A percentile compares a stretch with the other conserved stretches of the same genome.
Conservation (phyloP, 2,113 vertebrate species). For the Hylia prasina region DNA sequence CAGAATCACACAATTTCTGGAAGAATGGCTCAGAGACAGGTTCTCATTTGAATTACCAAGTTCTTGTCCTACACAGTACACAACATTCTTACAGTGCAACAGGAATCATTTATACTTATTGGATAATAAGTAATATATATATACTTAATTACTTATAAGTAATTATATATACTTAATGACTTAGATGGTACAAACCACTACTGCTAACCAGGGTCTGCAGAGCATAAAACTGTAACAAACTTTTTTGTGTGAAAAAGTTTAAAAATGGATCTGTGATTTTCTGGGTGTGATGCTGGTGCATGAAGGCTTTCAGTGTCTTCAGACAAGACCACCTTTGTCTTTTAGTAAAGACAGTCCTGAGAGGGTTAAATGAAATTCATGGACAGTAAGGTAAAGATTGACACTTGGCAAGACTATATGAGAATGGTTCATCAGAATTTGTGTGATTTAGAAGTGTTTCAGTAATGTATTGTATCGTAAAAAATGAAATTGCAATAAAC, state of each 20-base stretch:
- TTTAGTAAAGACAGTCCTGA: slow-evolving; percentile 56
- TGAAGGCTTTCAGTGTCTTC: slow-evolving; percentile 27
- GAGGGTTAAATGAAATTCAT: slow-evolving; percentile 64
- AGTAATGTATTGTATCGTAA: slow-evolving; percentile 16
- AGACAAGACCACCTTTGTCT: slow-evolving; percentile 25
- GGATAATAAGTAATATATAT: too few species aligned
- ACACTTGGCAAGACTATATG: slow-evolving; percentile 18
- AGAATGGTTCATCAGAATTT: slow-evolving; percentile 44
- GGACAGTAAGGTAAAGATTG: slow-evolving; percentile 49
- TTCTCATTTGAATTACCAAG: slow-evolving; percentile 14
- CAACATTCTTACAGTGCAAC: not conserved
- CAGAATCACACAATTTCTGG: slow-evolving; percentile 39
- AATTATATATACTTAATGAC: too few species aligned
- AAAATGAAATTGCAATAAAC: slow-evolving; percentile 44
- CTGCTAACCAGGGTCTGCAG: not conserved
- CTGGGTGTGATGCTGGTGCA: not conserved
- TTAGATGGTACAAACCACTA: not conserved
- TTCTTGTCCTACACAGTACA: not conserved
- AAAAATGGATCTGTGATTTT: slow-evolving; percentile 27
- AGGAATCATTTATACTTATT: not conserved
- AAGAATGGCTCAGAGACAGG: slow-evolving; percentile 25
- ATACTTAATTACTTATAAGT: too few species aligned
- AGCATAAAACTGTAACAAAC: not conserved
- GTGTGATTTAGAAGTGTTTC: slow-evolving; percentile 28
- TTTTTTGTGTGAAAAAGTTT: not conserved